Base-by-base conservation (phyloP, 2,888 invertebrate species). In the Cyclophora punctaria region DNA sequence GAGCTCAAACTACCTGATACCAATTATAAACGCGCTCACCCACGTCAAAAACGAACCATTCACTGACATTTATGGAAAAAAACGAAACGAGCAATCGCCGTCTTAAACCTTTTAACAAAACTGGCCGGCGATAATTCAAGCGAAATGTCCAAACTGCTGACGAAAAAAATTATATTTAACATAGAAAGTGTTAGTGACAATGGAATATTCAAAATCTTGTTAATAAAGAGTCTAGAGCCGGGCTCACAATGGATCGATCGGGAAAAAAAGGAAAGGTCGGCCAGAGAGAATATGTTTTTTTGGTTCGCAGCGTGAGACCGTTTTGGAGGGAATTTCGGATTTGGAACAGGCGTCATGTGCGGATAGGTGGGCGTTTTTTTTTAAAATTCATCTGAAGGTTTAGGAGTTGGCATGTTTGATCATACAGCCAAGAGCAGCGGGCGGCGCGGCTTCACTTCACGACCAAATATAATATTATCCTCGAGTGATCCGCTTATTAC, bases 151-250 rank as follows among this genome's bases (percentile, higher is more conserved):
- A 85, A 86, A 85, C 78, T 77, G 73, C 64, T 68, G 56, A 63
- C 62, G 71, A 75, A 83, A 84, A 74, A 71, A 76, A 73, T 76
- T 69, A 67, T 79, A 80, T 78, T 79, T 80, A 85, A 80, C 76
- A 76, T 86, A 83, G 88, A 87, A 87, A 88, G 88, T 88, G 88
- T 88, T 86, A 83, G 84, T 75, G 79, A 87, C 88, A 88, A 88
- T 86, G 71, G 86, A 78, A 84, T 85, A 84, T 86, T 80, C 82
- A 79, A 83, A 83, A 87, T 87, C 87, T 85, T 86, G 88, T 88
- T 88, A 87, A 85, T 85, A 86, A 82, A 84, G 83, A 80, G 77
- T 79, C 80, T 78, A 72, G 71, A 74, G 62, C 67, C 64, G 75
- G 72, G 63, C 64, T 62, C 58, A 74, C 71, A 73, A 75, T 78